Conservation (phyloP, 2,797 vertebrate genomes). For the Epinephelus coioides region DNA sequence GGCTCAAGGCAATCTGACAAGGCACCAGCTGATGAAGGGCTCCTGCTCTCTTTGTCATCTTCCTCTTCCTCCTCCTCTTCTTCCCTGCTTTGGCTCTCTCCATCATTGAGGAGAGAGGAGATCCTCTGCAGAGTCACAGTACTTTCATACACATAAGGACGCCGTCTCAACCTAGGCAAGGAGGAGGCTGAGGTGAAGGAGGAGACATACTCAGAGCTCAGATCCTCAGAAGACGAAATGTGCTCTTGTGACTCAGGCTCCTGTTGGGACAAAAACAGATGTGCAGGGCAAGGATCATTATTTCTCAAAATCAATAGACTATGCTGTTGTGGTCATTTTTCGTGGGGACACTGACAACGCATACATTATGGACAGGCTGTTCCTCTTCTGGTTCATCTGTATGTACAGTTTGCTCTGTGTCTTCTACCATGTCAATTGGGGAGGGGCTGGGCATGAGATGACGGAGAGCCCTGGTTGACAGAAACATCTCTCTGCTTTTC, state of each 20-base stretch:
- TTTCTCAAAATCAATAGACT: not conserved
- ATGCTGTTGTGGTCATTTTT: not conserved
- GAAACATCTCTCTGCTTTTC: conserved; percentile 41
- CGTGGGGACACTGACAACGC: not conserved
- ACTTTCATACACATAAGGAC: conserved; percentile 38
- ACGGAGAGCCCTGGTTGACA: conserved; percentile 44
- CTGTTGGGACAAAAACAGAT: conserved; percentile 24
- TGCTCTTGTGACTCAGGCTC: conserved; percentile 2
- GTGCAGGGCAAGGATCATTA: not conserved
- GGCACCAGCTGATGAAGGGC: not conserved
- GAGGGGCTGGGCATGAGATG: conserved; percentile 50
- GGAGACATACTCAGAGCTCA: conserved; percentile 35
- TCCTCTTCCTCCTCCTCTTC: conserved; percentile 29
- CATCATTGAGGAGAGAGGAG: conserved; percentile 57
- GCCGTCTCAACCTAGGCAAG: conserved; percentile 23
- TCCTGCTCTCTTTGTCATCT: conserved; percentile 33
- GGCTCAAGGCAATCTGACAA: conserved; percentile 31
- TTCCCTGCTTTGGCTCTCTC: conserved; percentile 37
- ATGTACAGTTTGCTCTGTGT: conserved; percentile 22
- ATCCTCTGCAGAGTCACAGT: conserved; percentile 63
- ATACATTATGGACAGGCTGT: conserved; percentile 40
- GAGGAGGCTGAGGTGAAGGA: conserved; percentile 65
- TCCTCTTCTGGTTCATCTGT: conserved; percentile 32
- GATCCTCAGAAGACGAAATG: conserved; percentile 44
- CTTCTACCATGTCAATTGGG: conserved; percentile 21